A percentile compares a stretch with the other conserved stretches of the same genome.
phyloP scores from a whole-genome alignment of 2,113 vertebrate species.

The Alligator mississippiensis region DNA sequence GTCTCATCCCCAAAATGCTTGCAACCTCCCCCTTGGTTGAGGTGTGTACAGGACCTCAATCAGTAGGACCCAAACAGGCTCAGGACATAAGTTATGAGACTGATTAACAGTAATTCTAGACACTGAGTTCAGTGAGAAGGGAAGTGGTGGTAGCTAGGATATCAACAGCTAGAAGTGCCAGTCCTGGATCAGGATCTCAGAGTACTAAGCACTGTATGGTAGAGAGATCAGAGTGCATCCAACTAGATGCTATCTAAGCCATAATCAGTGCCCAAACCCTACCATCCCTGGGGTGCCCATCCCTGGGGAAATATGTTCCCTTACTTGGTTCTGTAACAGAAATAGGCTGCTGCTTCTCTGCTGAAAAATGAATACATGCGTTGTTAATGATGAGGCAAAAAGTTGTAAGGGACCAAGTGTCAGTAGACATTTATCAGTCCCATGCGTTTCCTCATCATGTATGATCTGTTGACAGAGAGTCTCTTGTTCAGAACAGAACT shows the following conservation, averaged over 20 bases:
- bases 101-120: background rate
- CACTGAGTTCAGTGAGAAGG: background rate
- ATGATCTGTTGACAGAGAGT: too few species aligned
- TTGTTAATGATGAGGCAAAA: background rate
- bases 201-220: background rate
- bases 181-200: background rate
- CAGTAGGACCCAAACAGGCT: background rate
- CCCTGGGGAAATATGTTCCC: background rate
- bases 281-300: background rate
- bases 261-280: background rate
- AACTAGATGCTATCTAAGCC: background rate
- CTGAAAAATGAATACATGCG: background rate
- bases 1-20: background rate
- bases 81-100: background rate
- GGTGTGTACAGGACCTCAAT: background rate
- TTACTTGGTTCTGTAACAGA: background rate
- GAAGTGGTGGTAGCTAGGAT: background rate
- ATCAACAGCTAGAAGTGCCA: too few species aligned
- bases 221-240: background rate
- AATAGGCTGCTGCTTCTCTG: background rate
- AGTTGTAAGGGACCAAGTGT: background rate
- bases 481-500: background rate
- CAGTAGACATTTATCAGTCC: background rate
- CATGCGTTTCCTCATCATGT: too few species aligned
- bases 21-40: background rate